Base-by-base conservation (phyloP, 2,113 vertebrate genomes). In the Egretta garzetta region DNA sequence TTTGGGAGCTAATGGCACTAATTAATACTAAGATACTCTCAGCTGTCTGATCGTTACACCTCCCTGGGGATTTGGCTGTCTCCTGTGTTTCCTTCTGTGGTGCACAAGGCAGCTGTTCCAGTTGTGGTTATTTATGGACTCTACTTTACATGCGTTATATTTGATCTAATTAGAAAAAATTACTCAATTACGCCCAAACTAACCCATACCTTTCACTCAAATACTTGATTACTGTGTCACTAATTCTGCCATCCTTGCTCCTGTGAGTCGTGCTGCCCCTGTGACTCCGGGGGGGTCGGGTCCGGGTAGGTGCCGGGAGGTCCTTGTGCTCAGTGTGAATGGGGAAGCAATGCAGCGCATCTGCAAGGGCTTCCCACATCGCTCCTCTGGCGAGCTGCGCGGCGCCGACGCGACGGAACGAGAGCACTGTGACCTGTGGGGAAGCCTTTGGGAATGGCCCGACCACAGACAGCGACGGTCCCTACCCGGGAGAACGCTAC, bases 271-370 rank as follows among this genome's bases (percentile, higher is more conserved):
- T 18, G 35, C 84, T 68, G 49, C 53, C 49, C 26, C 64, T 20
- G 12, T 3, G 49, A 10, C 23, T 76, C 37, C 22, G 5, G 0
- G 21, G 35, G 53, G 66, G 33, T 86, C 14, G 5, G 23, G 55
- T 26, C 33, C 8, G 0, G 6, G 27, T 3, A 28, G 60, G 35
- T 53, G 45, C 71, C 68, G 45, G 0, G 0, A 4, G 37, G 19
- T 71, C 12, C 43, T 77, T 71, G 23, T 47, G 35, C 58, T 96
- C 45, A 1, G 28, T 3, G 20, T 28, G 53, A 16, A 13, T 80
- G 23, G 28, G 62, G 63, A 80, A 35, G 28, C 14, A 28, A 23
- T 8, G 11, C 43, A 22, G 26, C 12, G 2, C 3, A 18, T 8
- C 26, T n/a, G 52, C 60, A 45, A 1, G 32, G 64, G n/a, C 66